Evolutionary conservation across 2,797 vertebrate species (phyloP), one percentile per base, ranked within the genome.

Genomic region (Chelon auratus): DNA sequence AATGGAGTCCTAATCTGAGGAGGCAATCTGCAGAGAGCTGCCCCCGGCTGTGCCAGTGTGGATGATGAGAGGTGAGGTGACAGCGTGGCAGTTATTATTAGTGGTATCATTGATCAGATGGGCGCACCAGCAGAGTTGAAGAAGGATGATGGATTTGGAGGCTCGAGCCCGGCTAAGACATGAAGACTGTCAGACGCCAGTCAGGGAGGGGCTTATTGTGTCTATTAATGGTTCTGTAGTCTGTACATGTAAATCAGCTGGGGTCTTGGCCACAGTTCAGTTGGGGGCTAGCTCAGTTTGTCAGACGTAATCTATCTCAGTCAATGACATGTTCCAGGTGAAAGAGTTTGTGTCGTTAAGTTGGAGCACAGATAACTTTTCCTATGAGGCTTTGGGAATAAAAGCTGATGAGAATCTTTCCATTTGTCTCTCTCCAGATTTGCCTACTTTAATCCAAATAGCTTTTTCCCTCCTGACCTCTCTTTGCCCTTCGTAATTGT

Each of bases 31-130:
- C 87, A 90, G 89, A 91, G 87, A 87, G 89, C 84, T 87, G 90
- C 88, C 92, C 77, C 89, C 52, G 83, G 93, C 92, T 83, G 78
- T 89, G 91, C 83, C 80, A 88, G 87, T 89, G 63, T 78, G 84
- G 84, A 82, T 88, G 87, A 92, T 82, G 84, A 90, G 92, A 90
- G 80, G 67, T 75, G 90, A 92, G 92, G 92, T 91, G 93, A 93
- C 93, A 90, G 90, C 56, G 69, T 90, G 90, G 91, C 92, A 81
- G 93, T 94, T 94, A 94, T 94, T 94, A 94, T 94, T 95, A 94
- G 93, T 85, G 85, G 87, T 94, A 94, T 94, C 94, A 94, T 94
- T 94, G 94, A 95, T 94, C 93, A 94, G 94, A 91, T 78, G 82
- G 88, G 71, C 51, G 51, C 77, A 86, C 83, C 36, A 54, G 83